These are phyloP conservation scores for Diplazon laetatorius DNA, from an alignment of 2,888 invertebrate genomes.

Conservation along the genomic window DNA sequence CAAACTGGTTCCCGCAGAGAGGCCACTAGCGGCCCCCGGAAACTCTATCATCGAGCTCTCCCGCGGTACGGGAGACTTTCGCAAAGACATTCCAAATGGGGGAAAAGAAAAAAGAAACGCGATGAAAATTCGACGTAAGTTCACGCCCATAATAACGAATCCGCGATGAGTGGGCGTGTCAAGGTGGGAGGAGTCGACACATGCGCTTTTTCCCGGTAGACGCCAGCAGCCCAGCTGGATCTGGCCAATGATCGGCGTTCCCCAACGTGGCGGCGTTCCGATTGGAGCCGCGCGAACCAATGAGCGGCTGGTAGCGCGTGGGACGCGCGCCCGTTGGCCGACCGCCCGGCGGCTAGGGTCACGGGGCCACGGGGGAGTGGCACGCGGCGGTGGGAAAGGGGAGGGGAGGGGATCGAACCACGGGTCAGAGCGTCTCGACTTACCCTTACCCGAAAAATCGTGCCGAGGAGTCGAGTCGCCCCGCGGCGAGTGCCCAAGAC, in stretches of 20 bases:
- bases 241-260: constrained; percentile 36
- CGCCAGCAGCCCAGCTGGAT: constrained; percentile 15
- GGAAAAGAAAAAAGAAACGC: constrained; percentile 3
- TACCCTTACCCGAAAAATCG: constrained; percentile 65
- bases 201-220: constrained; percentile 69
- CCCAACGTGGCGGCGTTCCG: neutral
- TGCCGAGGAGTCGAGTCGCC: constrained; percentile 80
- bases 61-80: neutral
- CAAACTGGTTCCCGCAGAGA: constrained; percentile 41
- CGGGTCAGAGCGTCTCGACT: constrained; percentile 67
- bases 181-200: constrained; percentile 61
- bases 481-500: constrained; percentile 77
- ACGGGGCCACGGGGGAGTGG: constrained; percentile 58
- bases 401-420: constrained; percentile 60
- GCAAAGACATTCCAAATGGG: constrained; percentile 7
- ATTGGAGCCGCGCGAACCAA: constrained; percentile 75
- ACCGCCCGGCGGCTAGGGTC: neutral
- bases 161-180: constrained; percentile 60
- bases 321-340: constrained; percentile 40
- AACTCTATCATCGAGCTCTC: constrained; percentile 56
- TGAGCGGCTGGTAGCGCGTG: constrained; percentile 76
- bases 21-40: constrained; percentile 24
- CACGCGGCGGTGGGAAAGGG: constrained; percentile 43
- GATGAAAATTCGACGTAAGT: constrained; percentile 10
- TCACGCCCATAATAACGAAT: constrained; percentile 46